These are phyloP conservation scores for Taphrorychus bicolor DNA, from an alignment of 2,888 invertebrate species.

Conservation along the genomic window DNA sequence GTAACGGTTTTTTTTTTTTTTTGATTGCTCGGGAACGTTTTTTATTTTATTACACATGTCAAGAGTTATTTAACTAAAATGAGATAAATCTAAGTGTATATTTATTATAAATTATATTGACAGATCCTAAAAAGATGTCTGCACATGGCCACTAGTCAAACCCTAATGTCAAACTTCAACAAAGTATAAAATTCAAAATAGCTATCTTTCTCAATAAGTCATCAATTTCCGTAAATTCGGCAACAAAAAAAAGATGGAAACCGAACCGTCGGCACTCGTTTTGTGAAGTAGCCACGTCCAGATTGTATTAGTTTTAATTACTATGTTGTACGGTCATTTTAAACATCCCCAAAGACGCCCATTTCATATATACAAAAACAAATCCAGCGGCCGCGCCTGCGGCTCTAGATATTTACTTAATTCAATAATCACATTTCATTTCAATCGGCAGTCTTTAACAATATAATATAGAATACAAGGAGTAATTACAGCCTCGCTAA, in stretches of 20 bases:
- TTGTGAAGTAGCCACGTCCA: not conserved
- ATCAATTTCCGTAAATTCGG: too few species aligned
- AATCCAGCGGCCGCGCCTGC: not conserved
- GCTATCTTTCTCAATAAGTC: not conserved
- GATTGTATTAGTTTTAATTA: slow-evolving; percentile 40
- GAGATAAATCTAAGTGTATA: slow-evolving; percentile 1
- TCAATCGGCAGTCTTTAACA: slow-evolving; percentile 33
- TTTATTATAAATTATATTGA: slow-evolving; percentile 2
- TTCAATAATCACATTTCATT: slow-evolving; percentile 39
- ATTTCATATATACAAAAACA: not conserved
- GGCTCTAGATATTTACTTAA: slow-evolving; percentile 45
- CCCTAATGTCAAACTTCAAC: not conserved
- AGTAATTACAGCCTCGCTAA: not conserved
- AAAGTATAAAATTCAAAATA: not conserved
- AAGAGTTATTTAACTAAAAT: not conserved
- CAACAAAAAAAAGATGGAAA: too few species aligned
- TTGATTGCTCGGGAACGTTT: not conserved
- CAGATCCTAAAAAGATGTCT: slow-evolving; percentile 2
- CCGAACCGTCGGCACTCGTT: not conserved
- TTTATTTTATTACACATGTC: not conserved
- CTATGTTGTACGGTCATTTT: slow-evolving; percentile 57
- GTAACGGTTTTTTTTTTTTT: not conserved
- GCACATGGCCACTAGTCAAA: not conserved
- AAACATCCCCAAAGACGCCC: slow-evolving; percentile 32
- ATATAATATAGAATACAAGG: slow-evolving; percentile 22